Conservation (phyloP, 2,888 invertebrate species). For the Tiliacea aurago region DNA sequence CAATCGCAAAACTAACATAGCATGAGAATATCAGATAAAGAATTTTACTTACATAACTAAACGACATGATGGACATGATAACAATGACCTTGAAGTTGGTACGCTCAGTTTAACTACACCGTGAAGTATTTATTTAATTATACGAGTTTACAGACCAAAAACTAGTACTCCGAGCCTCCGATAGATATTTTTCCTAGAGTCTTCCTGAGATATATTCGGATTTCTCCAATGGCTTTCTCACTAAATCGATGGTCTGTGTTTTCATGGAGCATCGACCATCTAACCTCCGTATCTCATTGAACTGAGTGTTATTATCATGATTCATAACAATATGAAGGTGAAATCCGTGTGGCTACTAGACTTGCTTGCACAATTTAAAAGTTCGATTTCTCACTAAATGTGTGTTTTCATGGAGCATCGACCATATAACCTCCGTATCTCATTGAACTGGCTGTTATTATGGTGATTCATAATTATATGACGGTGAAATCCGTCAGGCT, state of each 20-base stretch:
- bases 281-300: conserved; percentile 29
- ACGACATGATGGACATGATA: conserved; percentile 69
- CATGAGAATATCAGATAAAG: conserved; percentile 79
- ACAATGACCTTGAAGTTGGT: conserved; percentile 68
- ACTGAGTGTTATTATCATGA: conserved; percentile 21
- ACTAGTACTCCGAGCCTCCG: background rate
- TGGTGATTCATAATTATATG: conserved; percentile 10
- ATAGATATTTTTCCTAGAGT: background rate
- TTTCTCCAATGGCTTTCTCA: background rate
- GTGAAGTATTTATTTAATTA: conserved; percentile 62
- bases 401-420: conserved; percentile 13
- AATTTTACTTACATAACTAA: conserved; percentile 68
- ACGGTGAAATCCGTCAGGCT: conserved; percentile 9
- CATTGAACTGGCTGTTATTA: conserved; percentile 29
- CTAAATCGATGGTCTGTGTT: conserved; percentile 7
- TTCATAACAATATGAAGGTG: conserved; percentile 10
- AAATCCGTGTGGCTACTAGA: conserved; percentile 3
- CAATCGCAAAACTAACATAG: conserved; percentile 69
- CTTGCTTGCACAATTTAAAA: background rate
- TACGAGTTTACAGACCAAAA: conserved; percentile 34
- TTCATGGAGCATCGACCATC: conserved; percentile 13
- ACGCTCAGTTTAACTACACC: conserved; percentile 63
- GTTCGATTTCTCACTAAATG: background rate
- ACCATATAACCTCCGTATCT: conserved; percentile 25
- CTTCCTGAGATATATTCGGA: background rate